Evolutionary conservation across 2,113 vertebrate species (phyloP), one percentile per base, ranked within the genome.

Genomic region (Pelecanus crispus): DNA sequence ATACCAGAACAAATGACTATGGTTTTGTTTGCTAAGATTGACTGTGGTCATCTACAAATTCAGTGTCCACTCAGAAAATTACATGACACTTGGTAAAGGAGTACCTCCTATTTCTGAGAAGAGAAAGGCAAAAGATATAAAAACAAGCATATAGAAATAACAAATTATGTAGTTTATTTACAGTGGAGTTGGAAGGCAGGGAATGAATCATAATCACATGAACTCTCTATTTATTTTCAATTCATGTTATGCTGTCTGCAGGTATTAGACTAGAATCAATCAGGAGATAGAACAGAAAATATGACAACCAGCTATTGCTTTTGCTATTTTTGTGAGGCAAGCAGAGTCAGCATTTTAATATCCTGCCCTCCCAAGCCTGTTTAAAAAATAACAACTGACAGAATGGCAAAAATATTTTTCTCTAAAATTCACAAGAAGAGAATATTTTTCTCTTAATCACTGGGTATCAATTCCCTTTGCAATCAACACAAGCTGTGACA

Each of bases 401-500:
- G 67, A 94, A 90, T 17, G 18, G 47, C 10, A 94, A 94, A 91
- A 81, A 67, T 10, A 8, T 66, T 90, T 90, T 90, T 74, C 45
- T 71, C 29, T 61, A 70, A 85, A 93, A 94, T 78, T 88, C 67
- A 93, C 40, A 91, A 80, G 36, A 95, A 63, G 24, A 81, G 7
- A 90, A 24, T 50, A 80, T 88, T 82, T 94, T 91, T 85, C 56
- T 89, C 68, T 77, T 88, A 87, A 92, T 73, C 29, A 70, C 7
- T 74, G 18, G 13, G 32, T 65, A 94, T 77, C 70, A 91, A 85
- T 80, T 94, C 81, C 81, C 92, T 73, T 75, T 88, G 74, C 84
- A 95, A 95, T 88, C 89, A 94, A 84, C 86, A 90, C 50, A 95
- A 92, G 86, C 66, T 88, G 92, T 77, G 66, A 94, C 66, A 92